These are phyloP conservation scores for Limulus polyphemus DNA, from an alignment of 2,888 invertebrate species.

Conservation along the genomic window DNA sequence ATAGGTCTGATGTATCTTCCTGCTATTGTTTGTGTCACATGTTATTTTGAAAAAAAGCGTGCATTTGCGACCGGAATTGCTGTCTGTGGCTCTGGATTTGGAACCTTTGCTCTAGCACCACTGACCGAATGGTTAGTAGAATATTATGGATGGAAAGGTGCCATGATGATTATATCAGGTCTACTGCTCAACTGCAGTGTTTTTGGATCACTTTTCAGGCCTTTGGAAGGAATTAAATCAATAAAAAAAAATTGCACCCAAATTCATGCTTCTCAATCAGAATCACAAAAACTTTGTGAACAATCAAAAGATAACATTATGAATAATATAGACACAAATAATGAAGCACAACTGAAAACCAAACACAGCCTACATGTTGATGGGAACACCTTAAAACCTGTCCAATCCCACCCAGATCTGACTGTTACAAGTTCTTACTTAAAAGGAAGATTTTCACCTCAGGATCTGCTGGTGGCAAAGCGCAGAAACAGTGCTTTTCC, in stretches of 20 bases:
- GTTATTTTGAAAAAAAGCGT: slow-evolving; percentile 87
- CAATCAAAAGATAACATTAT: too few species aligned
- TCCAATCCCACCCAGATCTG: not conserved
- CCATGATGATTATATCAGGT: slow-evolving; percentile 71
- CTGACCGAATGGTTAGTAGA: slow-evolving; percentile 46
- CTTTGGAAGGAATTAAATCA: slow-evolving; percentile 45
- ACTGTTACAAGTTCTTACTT: too few species aligned
- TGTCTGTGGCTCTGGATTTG: slow-evolving; percentile 91
- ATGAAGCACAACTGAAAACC: too few species aligned
- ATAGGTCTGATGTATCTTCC: slow-evolving; percentile 96
- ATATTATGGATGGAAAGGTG: slow-evolving; percentile 70
- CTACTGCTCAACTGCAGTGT: slow-evolving; percentile 74
- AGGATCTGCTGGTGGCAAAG: too few species aligned
- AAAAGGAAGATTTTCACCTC: too few species aligned
- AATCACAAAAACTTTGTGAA: too few species aligned
- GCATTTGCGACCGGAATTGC: slow-evolving; percentile 93
- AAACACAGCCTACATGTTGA: not conserved
- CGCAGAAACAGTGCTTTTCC: too few species aligned
- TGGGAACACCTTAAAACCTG: not conserved
- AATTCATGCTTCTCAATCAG: too few species aligned
- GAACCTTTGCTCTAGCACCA: slow-evolving; percentile 76
- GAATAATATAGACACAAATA: too few species aligned
- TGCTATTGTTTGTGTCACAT: slow-evolving; percentile 93
- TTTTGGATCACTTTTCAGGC: slow-evolving; percentile 80
- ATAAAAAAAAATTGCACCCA: too few species aligned